A percentile compares a stretch with the other conserved stretches of the same genome.
Conservation (phyloP, 2,888 invertebrate species). For the Meganola albula region DNA sequence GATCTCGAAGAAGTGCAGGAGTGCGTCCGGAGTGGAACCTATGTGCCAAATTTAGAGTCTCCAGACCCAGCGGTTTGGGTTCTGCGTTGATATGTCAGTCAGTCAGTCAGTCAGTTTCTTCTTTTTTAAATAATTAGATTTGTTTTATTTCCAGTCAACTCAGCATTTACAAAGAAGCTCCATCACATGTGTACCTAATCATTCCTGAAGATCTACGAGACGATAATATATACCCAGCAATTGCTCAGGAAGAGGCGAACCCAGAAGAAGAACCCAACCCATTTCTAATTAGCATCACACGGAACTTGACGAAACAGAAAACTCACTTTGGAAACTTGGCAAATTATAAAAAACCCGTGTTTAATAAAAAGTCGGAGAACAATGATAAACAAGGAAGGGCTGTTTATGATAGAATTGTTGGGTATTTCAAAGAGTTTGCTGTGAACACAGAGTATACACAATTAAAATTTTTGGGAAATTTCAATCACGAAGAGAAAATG, state of each 20-base stretch:
- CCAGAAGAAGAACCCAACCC: constrained; percentile 35
- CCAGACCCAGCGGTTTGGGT: too few species aligned
- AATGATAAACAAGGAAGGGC: neutral
- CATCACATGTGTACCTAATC: constrained; percentile 40
- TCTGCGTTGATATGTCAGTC: too few species aligned
- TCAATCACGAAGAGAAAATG: constrained; percentile 28
- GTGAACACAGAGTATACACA: constrained; percentile 28
- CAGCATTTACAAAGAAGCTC: constrained; percentile 46
- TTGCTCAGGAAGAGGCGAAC: neutral
- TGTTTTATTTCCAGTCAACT: constrained; percentile 33
- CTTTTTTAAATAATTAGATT: too few species aligned
- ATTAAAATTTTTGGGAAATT: constrained; percentile 47
- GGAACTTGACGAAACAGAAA: constrained; percentile 22
- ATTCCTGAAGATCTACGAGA: constrained; percentile 42
- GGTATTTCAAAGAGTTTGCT: constrained; percentile 41
- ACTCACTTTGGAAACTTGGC: constrained; percentile 13
- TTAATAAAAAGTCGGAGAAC: neutral
- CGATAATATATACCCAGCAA: constrained; percentile 2
- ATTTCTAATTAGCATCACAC: constrained; percentile 37
- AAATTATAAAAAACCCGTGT: neutral
- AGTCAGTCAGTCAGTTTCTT: too few species aligned
- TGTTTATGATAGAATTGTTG: constrained; percentile 27
- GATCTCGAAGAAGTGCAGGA: too few species aligned
- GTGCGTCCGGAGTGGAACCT: too few species aligned
- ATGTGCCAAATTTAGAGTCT: too few species aligned